Evolutionary conservation across 2,113 vertebrate species (phyloP), one percentile per base, ranked within the genome.

Genomic region (Brienomyrus brachyistius): DNA sequence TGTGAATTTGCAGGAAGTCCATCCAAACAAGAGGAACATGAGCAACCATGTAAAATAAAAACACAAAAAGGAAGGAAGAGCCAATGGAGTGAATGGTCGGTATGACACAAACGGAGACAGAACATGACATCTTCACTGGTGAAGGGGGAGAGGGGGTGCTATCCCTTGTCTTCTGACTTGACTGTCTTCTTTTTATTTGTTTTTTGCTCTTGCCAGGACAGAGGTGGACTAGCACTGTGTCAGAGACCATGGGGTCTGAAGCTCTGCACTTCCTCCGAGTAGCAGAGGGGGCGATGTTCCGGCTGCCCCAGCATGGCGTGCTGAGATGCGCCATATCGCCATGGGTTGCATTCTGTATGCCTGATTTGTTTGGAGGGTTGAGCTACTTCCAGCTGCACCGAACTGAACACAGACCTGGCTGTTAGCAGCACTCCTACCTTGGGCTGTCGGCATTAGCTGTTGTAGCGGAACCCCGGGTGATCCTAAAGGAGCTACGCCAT

Each of bases 371-470:
- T 86, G 43, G 85, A 84, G 92, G 85, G 91, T 89, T 87, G 89
- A 91, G 90, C 85, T 90, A 92, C 92, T 91, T 92, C 92, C 92
- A 92, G 92, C 92, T 92, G 95, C 95, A 95, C 94, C 92, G 94
- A 93, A 93, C 88, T 94, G 94, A 94, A 95, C 93, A 95, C 91
- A 94, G 92, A 93, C 52, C 91, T 91, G 92, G 94, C 95, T 89
- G 43, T 62, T 95, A 93, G 94, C 95, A 93, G 95, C 96, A 96
- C 96, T 97, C 96, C 97, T 98, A 99, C 98, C 98, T 99, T 99
- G 98, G 95, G 96, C 98, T 91, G 98, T 99, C 89, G 98, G 98
- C 98, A 99, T 99, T 94, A 99, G 97, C 95, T 99, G 98, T 96
- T 99, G 98, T 93, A 99, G 98, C 96, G 98, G 97, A 94, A 99